phyloP scores from a whole-genome alignment of 2,113 vertebrate species.

The Telmatochromis sp. region DNA sequence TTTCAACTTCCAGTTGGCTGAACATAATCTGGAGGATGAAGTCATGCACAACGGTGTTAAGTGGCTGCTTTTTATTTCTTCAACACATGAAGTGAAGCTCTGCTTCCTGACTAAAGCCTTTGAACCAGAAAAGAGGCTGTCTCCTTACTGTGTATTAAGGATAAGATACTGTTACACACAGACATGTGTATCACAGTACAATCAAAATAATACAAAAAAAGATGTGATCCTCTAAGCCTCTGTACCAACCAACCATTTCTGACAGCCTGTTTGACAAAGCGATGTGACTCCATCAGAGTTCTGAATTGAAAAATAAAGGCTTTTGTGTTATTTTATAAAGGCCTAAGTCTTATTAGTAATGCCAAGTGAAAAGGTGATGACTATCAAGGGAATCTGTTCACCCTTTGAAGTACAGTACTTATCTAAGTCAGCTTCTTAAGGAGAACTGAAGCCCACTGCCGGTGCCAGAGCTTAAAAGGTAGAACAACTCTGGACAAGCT shows the following conservation, averaged over 20 bases:
- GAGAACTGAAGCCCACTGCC: accelerated
- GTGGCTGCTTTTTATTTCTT: slow-evolving; percentile 36
- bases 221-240: background rate
- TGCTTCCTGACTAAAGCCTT: slow-evolving; percentile 9
- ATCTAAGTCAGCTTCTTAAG: background rate
- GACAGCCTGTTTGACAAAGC: background rate
- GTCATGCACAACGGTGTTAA: slow-evolving; percentile 40
- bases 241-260: background rate
- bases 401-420: background rate
- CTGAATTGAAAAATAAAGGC: background rate
- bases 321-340: background rate
- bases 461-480: background rate
- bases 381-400: background rate
- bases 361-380: background rate
- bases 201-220: background rate
- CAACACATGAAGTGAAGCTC: slow-evolving; percentile 8
- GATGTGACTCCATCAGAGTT: background rate
- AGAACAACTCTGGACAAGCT: background rate
- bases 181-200: background rate
- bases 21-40: slow-evolving; percentile 33
- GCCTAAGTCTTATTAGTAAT: background rate
- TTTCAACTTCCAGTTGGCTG: background rate
- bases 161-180: background rate
- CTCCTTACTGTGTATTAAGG: background rate
- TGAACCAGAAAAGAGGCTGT: slow-evolving; percentile 35